phyloP scores from a whole-genome alignment of 2,888 invertebrate species.

The Mayetiola destructor region DNA sequence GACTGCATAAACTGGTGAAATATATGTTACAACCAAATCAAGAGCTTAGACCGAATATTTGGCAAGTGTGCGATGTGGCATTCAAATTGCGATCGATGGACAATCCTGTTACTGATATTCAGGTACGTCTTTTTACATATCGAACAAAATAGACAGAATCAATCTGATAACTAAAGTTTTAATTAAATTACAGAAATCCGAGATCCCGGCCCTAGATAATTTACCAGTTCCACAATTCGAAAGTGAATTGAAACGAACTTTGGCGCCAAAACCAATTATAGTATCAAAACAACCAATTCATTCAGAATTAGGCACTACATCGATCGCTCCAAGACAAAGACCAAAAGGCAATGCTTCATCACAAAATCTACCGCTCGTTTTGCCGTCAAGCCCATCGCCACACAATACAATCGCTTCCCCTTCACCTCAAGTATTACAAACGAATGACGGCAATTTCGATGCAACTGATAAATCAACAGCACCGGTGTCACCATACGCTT shows the following conservation, averaged over 20 bases:
- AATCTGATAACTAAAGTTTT: not conserved
- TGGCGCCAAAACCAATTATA: conserved; percentile 30
- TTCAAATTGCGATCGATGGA: conserved; percentile 55
- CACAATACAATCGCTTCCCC: conserved; percentile 33
- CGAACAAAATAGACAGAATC: conserved; percentile 5
- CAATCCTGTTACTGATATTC: conserved; percentile 67
- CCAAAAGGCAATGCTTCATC: conserved; percentile 49
- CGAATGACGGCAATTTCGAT: conserved; percentile 33
- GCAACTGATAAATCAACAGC: conserved; percentile 20
- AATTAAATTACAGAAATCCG: conserved; percentile 42
- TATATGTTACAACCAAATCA: conserved; percentile 76
- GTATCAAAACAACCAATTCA: conserved; percentile 35
- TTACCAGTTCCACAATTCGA: conserved; percentile 53
- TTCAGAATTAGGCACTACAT: conserved; percentile 52
- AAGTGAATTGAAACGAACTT: conserved; percentile 46
- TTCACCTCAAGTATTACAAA: conserved; percentile 29
- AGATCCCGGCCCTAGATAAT: conserved; percentile 47
- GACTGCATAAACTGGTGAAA: conserved; percentile 57
- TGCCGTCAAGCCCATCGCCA: conserved; percentile 41
- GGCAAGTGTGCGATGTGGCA: conserved; percentile 61
- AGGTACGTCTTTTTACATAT: conserved; percentile 38
- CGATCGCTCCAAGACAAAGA: conserved; percentile 67
- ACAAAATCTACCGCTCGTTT: conserved; percentile 37
- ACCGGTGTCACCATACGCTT: conserved; percentile 15
- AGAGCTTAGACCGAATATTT: conserved; percentile 72